Percentiles rank a stretch among this genome's conserved stretches.
Conservation (phyloP, 2,888 invertebrate species). For the Agonum fuliginosum region DNA sequence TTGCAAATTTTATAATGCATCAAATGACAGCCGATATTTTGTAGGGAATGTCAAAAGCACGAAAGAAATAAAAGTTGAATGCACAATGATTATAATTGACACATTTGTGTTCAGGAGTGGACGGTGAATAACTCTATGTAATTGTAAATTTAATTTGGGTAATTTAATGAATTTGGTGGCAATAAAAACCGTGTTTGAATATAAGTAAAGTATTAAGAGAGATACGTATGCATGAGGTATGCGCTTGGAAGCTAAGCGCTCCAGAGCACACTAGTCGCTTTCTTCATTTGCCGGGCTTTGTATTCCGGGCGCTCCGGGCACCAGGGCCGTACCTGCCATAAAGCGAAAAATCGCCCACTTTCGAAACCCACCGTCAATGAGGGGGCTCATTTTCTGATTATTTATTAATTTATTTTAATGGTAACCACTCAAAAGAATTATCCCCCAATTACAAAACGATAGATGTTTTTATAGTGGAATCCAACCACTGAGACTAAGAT, state of each 20-base stretch:
- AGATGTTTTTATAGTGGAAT: too few species aligned
- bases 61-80: neutral
- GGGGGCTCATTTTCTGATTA: too few species aligned
- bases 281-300: slow-evolving; percentile 56
- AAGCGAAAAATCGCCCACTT: too few species aligned
- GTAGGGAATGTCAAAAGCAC: neutral
- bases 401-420: too few species aligned
- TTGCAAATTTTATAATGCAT: neutral
- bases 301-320: slow-evolving; percentile 35
- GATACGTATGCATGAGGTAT: slow-evolving; percentile 43
- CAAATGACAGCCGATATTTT: neutral
- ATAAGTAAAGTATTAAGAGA: slow-evolving; percentile 24
- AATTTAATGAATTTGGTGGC: slow-evolving; percentile 28
- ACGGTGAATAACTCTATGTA: slow-evolving; percentile 6
- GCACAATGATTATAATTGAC: slow-evolving; percentile 16
- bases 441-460: too few species aligned
- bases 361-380: too few species aligned
- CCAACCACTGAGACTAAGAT: too few species aligned
- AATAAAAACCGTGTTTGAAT: slow-evolving; percentile 20
- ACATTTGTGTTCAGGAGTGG: neutral
- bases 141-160: slow-evolving; percentile 38
- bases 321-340: too few species aligned
- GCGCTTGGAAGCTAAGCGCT: neutral
- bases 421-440: too few species aligned
- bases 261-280: slow-evolving; percentile 29